Evolutionary conservation across 2,888 invertebrate genomes (phyloP), one percentile per base, ranked within the genome.

Genomic region (Ophion slaviceki): DNA sequence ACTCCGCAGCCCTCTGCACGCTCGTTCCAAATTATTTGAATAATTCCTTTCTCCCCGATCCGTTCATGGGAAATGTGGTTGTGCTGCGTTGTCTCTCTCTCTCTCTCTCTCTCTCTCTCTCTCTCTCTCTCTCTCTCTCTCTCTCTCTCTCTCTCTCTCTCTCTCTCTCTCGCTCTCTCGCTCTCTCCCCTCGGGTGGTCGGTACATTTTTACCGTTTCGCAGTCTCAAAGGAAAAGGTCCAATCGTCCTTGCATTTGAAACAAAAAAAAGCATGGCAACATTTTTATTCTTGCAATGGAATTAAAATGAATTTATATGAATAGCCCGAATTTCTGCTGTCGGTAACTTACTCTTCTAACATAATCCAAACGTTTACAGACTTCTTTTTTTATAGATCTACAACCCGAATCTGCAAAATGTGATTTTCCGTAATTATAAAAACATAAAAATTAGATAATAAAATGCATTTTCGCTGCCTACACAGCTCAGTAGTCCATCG

Each of bases 21-120:
- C 17, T 36, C 47, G 28, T 71, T 71, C 14, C n/a, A 11, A 71
- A 62, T 79, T 79, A 70, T 71, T 71, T 62, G 8, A 70, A 62
- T 47, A 62, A 79, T 71, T 71, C 61, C 28, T 36, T 45, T 14
- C 57, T 40, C 64, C 47, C 36, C 28, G 20, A 53, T 53, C 17
- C 53, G 53, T 17, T 53, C 53, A 17, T 17, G 2, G 53, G 17
- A 53, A 53, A 53, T 53, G 53, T 17, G 53, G 53, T 53, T 53
- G 14, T 40, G 40, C 20, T 67, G 6, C 20, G n/a, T 8, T 10
- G 20, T 20, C 40, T 67, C n/a, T 40, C 40, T 10, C 20, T 10
- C 61, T 61, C 61, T 24, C n/a, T 24, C 8, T 7, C 8, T 61
- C 10, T 61, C 24, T 61, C 20, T 11, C 1, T 61, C 61, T 20